Evolutionary conservation across 2,113 vertebrate genomes (phyloP).

Genomic region (Ailurus styani): DNA sequence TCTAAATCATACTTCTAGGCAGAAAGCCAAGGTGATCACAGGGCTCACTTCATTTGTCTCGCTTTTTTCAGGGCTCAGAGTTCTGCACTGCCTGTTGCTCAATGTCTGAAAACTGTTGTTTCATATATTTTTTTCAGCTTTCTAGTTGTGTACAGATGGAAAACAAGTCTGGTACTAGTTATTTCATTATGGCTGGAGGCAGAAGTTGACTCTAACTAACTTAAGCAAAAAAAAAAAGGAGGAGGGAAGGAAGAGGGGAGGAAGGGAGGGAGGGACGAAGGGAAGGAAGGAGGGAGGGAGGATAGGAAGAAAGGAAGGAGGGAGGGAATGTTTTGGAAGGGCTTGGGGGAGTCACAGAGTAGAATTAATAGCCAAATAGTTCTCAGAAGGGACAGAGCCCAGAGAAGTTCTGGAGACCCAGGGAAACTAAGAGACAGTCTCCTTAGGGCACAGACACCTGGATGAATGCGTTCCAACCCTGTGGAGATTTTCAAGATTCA

Average conservation of each 20-base stretch:
- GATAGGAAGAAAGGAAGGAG: not conserved
- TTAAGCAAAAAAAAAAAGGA: not conserved
- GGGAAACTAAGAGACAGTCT: not conserved
- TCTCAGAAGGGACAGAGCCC: not conserved
- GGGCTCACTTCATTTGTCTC: not conserved
- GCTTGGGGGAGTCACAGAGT: not conserved
- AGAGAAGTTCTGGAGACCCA: not conserved
- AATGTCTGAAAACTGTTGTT: not conserved
- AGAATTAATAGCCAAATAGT: not conserved
- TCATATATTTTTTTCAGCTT: not conserved
- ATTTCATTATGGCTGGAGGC: conserved; percentile 15
- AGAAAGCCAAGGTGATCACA: not conserved
- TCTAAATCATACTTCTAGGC: not conserved
- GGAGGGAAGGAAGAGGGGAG: not conserved
- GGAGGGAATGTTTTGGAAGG: not conserved
- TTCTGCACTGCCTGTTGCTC: not conserved
- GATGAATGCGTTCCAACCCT: not conserved
- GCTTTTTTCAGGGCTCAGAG: not conserved
- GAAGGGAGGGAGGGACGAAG: not conserved
- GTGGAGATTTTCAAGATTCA: not conserved
- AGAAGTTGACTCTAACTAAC: not conserved
- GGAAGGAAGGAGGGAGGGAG: not conserved
- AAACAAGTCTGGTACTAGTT: not conserved
- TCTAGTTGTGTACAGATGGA: not conserved
- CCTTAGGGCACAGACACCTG: not conserved